Conservation (phyloP, 2,888 invertebrate genomes). For the Parnassius orleans region DNA sequence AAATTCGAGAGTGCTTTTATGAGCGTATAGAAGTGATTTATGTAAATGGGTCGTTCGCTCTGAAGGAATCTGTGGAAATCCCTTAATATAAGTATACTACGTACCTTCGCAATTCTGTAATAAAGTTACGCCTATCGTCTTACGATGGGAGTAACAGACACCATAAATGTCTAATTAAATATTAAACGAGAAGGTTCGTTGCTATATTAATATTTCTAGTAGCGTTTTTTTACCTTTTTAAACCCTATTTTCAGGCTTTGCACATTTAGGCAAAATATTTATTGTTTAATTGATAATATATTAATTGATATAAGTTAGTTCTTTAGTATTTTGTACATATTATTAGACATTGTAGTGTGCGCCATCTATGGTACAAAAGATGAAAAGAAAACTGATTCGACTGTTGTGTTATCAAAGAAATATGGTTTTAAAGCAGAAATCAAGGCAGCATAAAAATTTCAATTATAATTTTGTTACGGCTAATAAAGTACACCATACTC, state of each 20-base stretch:
- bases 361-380: conserved; percentile 22
- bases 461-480: too few relatives aligned
- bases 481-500: too few relatives aligned
- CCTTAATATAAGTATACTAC: conserved; percentile 24
- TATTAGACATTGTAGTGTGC: not conserved
- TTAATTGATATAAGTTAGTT: too few relatives aligned
- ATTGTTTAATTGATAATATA: too few relatives aligned
- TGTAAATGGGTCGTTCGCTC: conserved; percentile 50
- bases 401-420: too few relatives aligned
- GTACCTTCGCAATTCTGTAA: conserved; percentile 21
- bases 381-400: too few relatives aligned
- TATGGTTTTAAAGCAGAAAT: too few relatives aligned
- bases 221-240: too few relatives aligned
- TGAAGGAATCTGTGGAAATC: conserved; percentile 30
- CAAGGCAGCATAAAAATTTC: too few relatives aligned
- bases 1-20: conserved; percentile 57
- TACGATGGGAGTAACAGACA: conserved; percentile 22
- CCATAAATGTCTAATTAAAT: conserved; percentile 27
- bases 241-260: too few relatives aligned
- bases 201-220: not conserved
- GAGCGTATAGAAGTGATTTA: conserved; percentile 56
- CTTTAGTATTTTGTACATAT: not conserved
- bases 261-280: too few relatives aligned
- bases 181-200: conserved; percentile 16
- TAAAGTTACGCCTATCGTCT: conserved; percentile 26